phyloP scores from a whole-genome alignment of 2,888 invertebrate genomes.

The Dendrolimus pini region DNA sequence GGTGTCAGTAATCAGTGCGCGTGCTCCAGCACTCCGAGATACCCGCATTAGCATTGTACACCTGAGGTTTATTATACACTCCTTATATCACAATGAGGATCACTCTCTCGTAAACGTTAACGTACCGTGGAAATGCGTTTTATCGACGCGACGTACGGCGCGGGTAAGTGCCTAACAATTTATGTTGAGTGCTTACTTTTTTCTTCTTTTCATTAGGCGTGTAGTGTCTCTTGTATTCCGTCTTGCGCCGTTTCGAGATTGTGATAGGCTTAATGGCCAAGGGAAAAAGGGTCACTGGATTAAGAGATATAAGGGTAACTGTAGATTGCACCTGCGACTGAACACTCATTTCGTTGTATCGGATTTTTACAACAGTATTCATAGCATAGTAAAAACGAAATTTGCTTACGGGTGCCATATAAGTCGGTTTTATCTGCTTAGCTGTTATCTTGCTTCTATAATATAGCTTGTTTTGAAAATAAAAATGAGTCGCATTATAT shows the following conservation, averaged over 20 bases:
- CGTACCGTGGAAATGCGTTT: constrained; percentile 15
- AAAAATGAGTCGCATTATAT: no score
- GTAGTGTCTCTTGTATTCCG: not conserved
- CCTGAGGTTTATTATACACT: constrained; percentile 31
- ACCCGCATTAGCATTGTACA: constrained; percentile 28
- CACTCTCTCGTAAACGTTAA: constrained; percentile 28
- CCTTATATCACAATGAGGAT: constrained; percentile 29
- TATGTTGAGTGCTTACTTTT: constrained; percentile 9
- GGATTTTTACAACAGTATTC: not conserved
- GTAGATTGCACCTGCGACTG: not conserved
- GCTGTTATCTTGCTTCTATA: no score
- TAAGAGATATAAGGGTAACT: not conserved
- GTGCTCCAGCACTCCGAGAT: constrained; percentile 16
- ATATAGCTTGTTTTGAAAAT: no score
- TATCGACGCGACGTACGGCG: constrained; percentile 9
- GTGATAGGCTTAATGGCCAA: not conserved
- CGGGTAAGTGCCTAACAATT: constrained; percentile 9
- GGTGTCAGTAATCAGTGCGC: constrained; percentile 15
- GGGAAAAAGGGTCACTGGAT: not conserved
- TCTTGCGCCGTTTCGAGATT: not conserved
- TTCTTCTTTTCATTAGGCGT: constrained; percentile 2
- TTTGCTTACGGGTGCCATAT: no score
- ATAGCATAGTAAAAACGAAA: no score
- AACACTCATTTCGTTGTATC: not conserved
- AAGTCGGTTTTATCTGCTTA: no score